These are phyloP conservation scores for Pao palembangensis DNA, from an alignment of 2,113 vertebrate species.

Conservation along the genomic window DNA sequence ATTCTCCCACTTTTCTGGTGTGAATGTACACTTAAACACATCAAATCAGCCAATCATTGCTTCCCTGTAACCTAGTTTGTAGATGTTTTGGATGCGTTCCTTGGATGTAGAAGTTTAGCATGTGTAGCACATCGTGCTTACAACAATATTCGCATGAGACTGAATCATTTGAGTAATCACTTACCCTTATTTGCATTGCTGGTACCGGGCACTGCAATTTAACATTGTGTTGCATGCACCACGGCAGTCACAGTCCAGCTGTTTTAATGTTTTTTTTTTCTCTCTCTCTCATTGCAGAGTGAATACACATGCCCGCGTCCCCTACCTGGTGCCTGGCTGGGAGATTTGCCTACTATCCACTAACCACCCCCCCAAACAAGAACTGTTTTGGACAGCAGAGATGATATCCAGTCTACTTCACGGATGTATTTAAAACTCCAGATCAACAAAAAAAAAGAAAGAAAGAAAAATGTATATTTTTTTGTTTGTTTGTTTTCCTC, in stretches of 20 bases:
- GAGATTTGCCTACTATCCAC: constrained; percentile 73
- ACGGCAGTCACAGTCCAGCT: constrained; percentile 28
- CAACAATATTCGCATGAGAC: constrained; percentile 13
- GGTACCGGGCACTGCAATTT: constrained; percentile 53
- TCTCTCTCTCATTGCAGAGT: constrained; percentile 59
- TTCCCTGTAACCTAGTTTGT: too few species aligned
- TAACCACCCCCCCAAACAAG: constrained; percentile 32
- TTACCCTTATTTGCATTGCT: constrained; percentile 50
- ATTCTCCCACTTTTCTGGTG: too few species aligned
- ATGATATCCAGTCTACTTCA: constrained; percentile 8
- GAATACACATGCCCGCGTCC: constrained; percentile 77
- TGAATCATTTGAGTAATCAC: constrained; percentile 63
- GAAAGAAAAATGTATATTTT: constrained; percentile 12
- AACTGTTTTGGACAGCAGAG: constrained; percentile 22
- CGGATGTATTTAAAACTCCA: constrained; percentile 24
- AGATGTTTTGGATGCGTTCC: too few species aligned
- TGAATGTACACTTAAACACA: too few species aligned
- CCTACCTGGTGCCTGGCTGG: constrained; percentile 76
- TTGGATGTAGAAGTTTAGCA: too few species aligned
- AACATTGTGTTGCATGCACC: constrained; percentile 56
- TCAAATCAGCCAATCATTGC: too few species aligned
- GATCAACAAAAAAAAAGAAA: constrained; percentile 17
- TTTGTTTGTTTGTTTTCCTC: constrained; percentile 18
- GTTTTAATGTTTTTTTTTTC: constrained; percentile 20
- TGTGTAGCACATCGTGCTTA: constrained; percentile 15